Evolutionary conservation across 2,797 vertebrate genomes (phyloP).

Genomic region (Bryconaethiops microstoma): DNA sequence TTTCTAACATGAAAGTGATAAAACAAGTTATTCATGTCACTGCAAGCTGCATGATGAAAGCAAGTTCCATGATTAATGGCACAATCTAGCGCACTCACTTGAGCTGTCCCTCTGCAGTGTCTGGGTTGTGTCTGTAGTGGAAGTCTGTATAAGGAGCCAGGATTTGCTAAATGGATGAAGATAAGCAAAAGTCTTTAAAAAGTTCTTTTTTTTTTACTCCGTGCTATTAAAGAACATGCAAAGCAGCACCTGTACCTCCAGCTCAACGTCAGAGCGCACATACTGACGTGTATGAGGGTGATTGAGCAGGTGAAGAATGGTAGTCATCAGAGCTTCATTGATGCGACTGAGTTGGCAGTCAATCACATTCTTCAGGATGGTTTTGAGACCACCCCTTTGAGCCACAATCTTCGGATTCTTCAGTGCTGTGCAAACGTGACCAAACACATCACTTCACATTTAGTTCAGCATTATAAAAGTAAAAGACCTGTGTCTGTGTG

Average conservation of each 20-base stretch:
- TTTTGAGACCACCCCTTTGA: constrained; percentile 93
- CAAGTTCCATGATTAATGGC: not conserved
- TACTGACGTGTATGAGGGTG: constrained; percentile 96
- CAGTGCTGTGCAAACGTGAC: constrained; percentile 79
- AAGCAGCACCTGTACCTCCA: constrained; percentile 82
- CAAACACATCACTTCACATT: not conserved
- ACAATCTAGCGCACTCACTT: constrained; percentile 84
- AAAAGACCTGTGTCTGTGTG: not conserved
- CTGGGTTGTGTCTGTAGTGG: constrained; percentile 98
- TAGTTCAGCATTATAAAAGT: not conserved
- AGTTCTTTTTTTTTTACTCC: not conserved
- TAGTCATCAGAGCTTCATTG: constrained; percentile 98
- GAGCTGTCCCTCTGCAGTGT: constrained; percentile 94
- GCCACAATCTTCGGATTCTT: constrained; percentile 98
- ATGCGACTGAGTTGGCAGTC: constrained; percentile 98
- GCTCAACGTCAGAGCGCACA: constrained; percentile 92
- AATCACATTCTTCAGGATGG: constrained; percentile 97
- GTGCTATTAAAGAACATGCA: not conserved
- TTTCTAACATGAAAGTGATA: not conserved
- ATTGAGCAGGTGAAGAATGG: constrained; percentile 97
- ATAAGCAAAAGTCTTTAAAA: not conserved
- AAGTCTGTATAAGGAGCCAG: constrained; percentile 99
- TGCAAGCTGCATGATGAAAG: constrained; percentile 22
- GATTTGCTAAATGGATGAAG: constrained; percentile 85
- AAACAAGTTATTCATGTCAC: constrained; percentile 32